Evolutionary conservation across 2,888 invertebrate genomes (phyloP), one percentile per base, ranked within the genome.

Genomic region (Nudaria mundana): DNA sequence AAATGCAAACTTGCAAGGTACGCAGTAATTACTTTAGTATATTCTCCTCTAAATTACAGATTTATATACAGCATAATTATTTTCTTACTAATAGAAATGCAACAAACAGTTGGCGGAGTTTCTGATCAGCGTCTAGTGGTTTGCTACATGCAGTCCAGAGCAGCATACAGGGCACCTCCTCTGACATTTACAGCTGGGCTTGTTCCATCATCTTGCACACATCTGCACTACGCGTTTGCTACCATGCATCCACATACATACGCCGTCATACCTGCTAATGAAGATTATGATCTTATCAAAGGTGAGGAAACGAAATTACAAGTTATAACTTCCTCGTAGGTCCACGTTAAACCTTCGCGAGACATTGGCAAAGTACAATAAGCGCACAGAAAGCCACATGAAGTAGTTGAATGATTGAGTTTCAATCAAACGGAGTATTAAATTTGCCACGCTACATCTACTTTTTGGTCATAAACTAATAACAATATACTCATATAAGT

Each of bases 161-260:
- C 94, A 2, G 90, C 91, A 2, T 93, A 94, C 70, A 86, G 94
- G 31, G 89, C 90, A 28, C 92, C 93, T 18, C 94, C 94, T 0
- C 85, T 93, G 37, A 89, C 91, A 0, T 92, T 94, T 64, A 90
- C 90, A 0, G 90, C 93, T 0, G 89, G 90, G 13, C 90, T 93
- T 35, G 76, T 94, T 29, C 93, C 94, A 11, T 89, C 90, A 2
- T 90, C 91, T 48, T 95, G 95, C 76, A 93, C 94, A 2, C 94
- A 95, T 65, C 79, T 95, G 1, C 91, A 95, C 46, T 95, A 95
- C 64, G 92, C 92, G 1, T 93, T 92, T 52, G 94, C 94, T 4
- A 90, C 91, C 2, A 78, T 95, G 46, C 93, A 94, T 63, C 92
- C 93, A 0, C 91, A 92, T 48, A 91, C 90, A 0, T 91, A 91